Percentiles rank a stretch among this genome's conserved stretches.
Conservation (phyloP, 2,797 vertebrate genomes). For the Neostethus bicornis region DNA sequence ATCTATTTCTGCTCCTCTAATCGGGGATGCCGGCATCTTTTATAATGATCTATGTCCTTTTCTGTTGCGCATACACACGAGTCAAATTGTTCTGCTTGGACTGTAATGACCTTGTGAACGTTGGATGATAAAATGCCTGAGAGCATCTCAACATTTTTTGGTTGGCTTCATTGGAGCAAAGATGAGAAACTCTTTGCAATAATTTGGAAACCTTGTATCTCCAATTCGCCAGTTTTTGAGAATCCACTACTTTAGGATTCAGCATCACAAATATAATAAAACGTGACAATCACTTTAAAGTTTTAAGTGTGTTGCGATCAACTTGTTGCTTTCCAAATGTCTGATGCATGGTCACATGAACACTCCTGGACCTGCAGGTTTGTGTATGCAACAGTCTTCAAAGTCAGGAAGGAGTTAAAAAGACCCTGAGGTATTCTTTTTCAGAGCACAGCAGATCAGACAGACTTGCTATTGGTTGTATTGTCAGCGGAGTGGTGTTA, state of each 20-base stretch:
- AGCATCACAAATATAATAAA: no score
- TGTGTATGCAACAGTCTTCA: conserved; percentile 15
- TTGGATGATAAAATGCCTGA: conserved; percentile 38
- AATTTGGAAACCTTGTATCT: neutral
- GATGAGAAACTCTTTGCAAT: conserved; percentile 8
- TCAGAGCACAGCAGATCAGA: conserved; percentile 42
- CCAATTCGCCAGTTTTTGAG: no score
- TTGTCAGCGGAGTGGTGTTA: conserved; percentile 47
- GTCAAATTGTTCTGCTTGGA: conserved; percentile 56
- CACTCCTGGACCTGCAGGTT: conserved; percentile 35
- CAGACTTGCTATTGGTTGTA: conserved; percentile 58
- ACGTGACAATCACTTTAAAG: no score
- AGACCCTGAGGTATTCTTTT: conserved; percentile 32
- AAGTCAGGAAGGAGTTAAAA: conserved; percentile 21
- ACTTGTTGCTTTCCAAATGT: conserved; percentile 16
- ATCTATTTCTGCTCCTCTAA: conserved; percentile 6
- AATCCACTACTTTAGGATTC: no score
- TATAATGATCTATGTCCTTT: conserved; percentile 53
- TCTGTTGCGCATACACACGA: conserved; percentile 25
- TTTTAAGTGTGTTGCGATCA: conserved; percentile 18
- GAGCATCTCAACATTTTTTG: conserved; percentile 27
- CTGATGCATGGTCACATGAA: conserved; percentile 2
- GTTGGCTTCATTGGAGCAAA: conserved; percentile 12
- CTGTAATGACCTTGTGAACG: conserved; percentile 52
- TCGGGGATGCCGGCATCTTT: conserved; percentile 22